phyloP scores from a whole-genome alignment of 2,113 vertebrate species.

The Stegostoma tigrinum region DNA sequence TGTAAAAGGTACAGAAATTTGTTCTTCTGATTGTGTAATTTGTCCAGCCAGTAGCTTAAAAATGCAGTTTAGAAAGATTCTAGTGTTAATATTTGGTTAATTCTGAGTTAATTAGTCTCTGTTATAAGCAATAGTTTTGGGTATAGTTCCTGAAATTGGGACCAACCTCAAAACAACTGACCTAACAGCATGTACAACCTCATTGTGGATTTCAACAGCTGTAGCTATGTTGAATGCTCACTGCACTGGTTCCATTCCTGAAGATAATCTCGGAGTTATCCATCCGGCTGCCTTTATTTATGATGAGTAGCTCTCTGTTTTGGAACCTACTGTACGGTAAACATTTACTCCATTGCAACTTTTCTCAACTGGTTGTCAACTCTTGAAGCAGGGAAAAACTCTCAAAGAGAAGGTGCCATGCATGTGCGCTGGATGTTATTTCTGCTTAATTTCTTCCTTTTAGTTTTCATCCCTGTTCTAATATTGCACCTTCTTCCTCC shows the following conservation, averaged over 20 bases:
- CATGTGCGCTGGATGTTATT: too few species aligned
- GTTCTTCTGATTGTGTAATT: neutral
- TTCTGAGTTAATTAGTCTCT: neutral
- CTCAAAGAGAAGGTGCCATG: too few species aligned
- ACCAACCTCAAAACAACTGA: neutral
- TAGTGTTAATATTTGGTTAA: neutral
- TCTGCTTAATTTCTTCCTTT: too few species aligned
- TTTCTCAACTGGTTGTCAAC: too few species aligned
- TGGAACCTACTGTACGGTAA: too few species aligned
- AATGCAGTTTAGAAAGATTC: neutral
- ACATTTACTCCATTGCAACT: too few species aligned
- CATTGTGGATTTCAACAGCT: neutral
- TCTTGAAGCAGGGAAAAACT: too few species aligned
- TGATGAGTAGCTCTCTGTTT: too few species aligned
- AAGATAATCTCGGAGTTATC: neutral
- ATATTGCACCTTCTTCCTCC: too few species aligned
- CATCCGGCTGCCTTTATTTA: neutral
- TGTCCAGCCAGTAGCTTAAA: neutral
- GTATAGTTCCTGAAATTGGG: neutral
- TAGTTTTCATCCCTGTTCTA: too few species aligned
- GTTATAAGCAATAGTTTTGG: neutral
- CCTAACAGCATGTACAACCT: neutral
- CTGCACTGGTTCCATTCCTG: neutral
- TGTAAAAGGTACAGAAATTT: neutral
- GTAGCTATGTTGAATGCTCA: neutral